A percentile compares a stretch with the other conserved stretches of the same genome.
Conservation (phyloP, 1,140 invertebrate species). For the Triops cancriformis region DNA sequence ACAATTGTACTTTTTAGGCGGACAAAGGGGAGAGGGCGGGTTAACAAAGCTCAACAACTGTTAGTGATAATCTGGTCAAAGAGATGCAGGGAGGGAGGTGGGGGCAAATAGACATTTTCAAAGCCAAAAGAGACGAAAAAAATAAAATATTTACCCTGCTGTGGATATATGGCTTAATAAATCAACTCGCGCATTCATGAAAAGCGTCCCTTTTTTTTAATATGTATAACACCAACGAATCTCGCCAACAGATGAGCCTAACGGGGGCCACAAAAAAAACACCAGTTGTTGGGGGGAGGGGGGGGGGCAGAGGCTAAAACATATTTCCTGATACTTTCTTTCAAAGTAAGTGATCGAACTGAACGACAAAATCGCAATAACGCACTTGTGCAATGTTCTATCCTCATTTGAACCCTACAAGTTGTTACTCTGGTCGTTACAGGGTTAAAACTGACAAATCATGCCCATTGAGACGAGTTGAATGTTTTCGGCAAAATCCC, state of each 20-base stretch:
- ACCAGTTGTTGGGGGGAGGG: not conserved
- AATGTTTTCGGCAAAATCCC: too few relatives aligned
- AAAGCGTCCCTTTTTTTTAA: not conserved
- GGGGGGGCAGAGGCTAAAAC: not conserved
- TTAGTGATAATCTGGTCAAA: not conserved
- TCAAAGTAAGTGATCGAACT: too few relatives aligned
- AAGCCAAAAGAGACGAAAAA: not conserved
- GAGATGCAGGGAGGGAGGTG: not conserved
- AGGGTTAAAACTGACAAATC: too few relatives aligned
- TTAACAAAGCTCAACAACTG: not conserved
- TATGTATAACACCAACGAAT: not conserved
- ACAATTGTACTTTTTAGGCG: not conserved
- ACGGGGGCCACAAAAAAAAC: not conserved
- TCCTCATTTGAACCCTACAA: too few relatives aligned
- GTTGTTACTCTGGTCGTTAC: too few relatives aligned
- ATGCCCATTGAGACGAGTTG: too few relatives aligned
- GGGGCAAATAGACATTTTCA: not conserved
- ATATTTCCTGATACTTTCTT: too few relatives aligned
- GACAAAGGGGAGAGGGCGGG: not conserved
- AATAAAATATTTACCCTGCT: not conserved
- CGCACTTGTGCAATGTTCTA: too few relatives aligned
- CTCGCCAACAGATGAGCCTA: not conserved
- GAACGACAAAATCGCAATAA: too few relatives aligned
- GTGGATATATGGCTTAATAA: slow-evolving; percentile 6
- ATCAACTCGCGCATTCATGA: not conserved